phyloP scores from a whole-genome alignment of 2,113 vertebrate genomes.

The Martes martes region DNA sequence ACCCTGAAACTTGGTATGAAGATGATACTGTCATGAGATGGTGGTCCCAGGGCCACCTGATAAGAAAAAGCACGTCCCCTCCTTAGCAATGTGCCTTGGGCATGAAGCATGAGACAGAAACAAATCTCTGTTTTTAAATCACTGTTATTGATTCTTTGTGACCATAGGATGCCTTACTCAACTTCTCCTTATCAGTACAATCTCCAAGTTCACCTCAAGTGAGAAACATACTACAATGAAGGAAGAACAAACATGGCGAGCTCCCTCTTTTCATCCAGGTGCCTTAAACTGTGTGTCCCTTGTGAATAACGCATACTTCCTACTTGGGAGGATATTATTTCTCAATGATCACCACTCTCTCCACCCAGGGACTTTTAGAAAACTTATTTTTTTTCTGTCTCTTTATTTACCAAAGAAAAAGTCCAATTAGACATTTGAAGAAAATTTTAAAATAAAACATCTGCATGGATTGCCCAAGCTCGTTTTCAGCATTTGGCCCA shows the following conservation, averaged over 20 bases:
- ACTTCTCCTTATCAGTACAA: neutral
- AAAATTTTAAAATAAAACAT: neutral
- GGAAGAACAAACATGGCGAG: neutral
- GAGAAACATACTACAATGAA: neutral
- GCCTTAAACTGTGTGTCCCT: neutral
- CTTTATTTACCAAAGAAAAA: neutral
- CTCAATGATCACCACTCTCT: neutral
- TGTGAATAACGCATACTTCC: neutral
- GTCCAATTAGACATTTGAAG: neutral
- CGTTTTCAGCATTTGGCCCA: neutral
- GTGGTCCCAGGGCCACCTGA: neutral
- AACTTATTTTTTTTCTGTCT: neutral
- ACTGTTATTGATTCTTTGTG: neutral
- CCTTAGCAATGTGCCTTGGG: neutral
- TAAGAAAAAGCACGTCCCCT: neutral
- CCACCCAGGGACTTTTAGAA: neutral
- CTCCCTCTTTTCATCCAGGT: neutral
- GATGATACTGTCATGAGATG: neutral
- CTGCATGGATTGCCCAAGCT: neutral
- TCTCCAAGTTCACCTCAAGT: neutral
- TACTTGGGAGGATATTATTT: neutral
- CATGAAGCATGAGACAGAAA: neutral
- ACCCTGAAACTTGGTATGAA: neutral
- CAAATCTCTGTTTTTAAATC: neutral
- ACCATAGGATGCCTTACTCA: neutral